These are phyloP conservation scores for Scylla paramamosain DNA, from an alignment of 1,140 invertebrate genomes.

Conservation along the genomic window DNA sequence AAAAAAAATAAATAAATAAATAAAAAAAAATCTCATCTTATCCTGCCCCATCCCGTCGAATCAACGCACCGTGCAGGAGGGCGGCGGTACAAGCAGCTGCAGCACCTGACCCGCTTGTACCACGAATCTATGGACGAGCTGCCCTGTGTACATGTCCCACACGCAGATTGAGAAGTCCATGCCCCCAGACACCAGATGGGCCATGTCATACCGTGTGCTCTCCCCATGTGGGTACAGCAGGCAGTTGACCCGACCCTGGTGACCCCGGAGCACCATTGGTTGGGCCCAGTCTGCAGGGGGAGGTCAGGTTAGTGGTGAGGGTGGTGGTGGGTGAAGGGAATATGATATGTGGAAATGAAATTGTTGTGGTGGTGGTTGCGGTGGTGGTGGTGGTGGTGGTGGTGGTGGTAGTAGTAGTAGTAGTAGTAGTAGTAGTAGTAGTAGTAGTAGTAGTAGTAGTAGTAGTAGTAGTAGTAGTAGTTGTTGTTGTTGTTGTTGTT, in stretches of 20 bases:
- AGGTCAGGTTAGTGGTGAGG: no score
- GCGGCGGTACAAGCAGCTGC: constrained; percentile 80
- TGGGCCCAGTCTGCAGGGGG: constrained; percentile 90
- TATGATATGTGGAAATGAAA: constrained; percentile 7
- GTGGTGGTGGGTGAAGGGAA: no score
- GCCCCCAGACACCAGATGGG: constrained; percentile 95
- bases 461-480: neutral
- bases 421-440: constrained; percentile 6
- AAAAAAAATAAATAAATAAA: no score
- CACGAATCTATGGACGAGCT: constrained; percentile 95
- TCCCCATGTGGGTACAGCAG: constrained; percentile 94
- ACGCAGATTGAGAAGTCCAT: constrained; percentile 98
- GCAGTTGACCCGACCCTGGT: constrained; percentile 96
- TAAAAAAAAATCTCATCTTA: no score
- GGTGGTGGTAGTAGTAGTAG: neutral
- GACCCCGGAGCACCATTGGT: constrained; percentile 93
- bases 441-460: neutral
- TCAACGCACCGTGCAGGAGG: constrained; percentile 77
- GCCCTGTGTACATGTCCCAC: constrained; percentile 97
- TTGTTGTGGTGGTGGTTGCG: neutral
- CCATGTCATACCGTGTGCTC: constrained; percentile 90
- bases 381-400: no score
- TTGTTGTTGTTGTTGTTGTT: no score
- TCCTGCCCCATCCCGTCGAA: no score
- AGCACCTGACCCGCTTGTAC: constrained; percentile 84